Conservation (phyloP, 2,797 vertebrate species). For the Rachycentron canadum region DNA sequence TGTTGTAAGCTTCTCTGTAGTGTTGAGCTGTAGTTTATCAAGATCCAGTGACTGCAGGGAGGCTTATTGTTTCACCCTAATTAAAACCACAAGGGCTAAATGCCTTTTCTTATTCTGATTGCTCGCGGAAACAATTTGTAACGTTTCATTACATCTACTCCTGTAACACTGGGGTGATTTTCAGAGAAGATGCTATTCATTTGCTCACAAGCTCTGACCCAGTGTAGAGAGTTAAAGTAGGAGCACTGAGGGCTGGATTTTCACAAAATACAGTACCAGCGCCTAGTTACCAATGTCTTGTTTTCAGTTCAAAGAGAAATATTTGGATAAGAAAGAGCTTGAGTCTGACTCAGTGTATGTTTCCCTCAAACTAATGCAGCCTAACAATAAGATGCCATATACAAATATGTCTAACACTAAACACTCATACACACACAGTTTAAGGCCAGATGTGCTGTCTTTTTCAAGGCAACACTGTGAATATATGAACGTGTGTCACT, state of each 20-base stretch:
- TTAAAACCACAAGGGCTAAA: constrained; percentile 73
- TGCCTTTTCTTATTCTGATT: constrained; percentile 69
- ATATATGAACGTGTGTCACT: not conserved
- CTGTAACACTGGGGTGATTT: constrained; percentile 61
- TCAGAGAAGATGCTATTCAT: constrained; percentile 53
- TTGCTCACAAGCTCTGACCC: constrained; percentile 39
- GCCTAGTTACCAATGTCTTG: constrained; percentile 58
- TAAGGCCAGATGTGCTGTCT: constrained; percentile 53
- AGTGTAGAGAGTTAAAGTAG: not conserved
- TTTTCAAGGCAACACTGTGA: constrained; percentile 27
- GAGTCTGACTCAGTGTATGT: constrained; percentile 46
- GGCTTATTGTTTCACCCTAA: constrained; percentile 72
- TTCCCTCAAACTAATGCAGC: constrained; percentile 57
- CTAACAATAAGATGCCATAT: constrained; percentile 51
- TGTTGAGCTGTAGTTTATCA: constrained; percentile 55
- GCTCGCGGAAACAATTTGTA: constrained; percentile 75
- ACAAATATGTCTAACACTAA: constrained; percentile 54
- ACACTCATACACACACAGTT: constrained; percentile 38
- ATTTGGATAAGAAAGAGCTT: constrained; percentile 61
- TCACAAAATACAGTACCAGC: constrained; percentile 46
- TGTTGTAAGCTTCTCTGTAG: constrained; percentile 23
- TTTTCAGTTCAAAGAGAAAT: constrained; percentile 64
- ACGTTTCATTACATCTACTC: constrained; percentile 74
- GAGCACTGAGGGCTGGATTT: constrained; percentile 25
- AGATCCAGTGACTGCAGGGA: constrained; percentile 57